Conservation (phyloP, 1,140 invertebrate genomes). For the Anastatus disparis region DNA sequence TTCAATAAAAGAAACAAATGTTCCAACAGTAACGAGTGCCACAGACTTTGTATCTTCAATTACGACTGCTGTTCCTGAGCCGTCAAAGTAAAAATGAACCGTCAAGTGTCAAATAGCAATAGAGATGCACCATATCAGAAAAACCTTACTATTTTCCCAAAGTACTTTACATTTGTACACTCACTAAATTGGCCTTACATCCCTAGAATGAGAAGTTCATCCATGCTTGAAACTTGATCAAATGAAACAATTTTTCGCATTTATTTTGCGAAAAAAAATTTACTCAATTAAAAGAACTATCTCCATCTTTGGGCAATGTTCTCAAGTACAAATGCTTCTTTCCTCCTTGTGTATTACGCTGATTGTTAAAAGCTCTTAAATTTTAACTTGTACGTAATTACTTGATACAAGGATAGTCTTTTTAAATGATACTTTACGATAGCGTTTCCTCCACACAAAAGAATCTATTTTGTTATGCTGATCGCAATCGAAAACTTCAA, state of each 20-base stretch:
- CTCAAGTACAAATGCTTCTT: conserved; percentile 42
- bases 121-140: conserved; percentile 59
- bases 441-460: background rate
- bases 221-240: conserved; percentile 7
- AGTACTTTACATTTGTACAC: conserved; percentile 52
- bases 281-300: conserved; percentile 33
- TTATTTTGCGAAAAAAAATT: background rate
- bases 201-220: conserved; percentile 16
- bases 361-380: conserved; percentile 45
- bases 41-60: conserved; percentile 18
- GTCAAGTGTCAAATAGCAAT: conserved; percentile 41
- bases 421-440: conserved; percentile 27
- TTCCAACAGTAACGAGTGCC: conserved; percentile 1
- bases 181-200: conserved; percentile 45
- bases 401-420: conserved; percentile 23
- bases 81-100: conserved; percentile 23
- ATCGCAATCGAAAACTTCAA: background rate
- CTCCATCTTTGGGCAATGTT: conserved; percentile 44
- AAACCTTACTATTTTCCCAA: conserved; percentile 53
- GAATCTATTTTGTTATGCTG: conserved; percentile 30
- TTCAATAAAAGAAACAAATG: too few relatives aligned
- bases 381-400: conserved; percentile 50
- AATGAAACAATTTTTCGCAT: background rate
- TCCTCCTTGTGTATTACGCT: conserved; percentile 40
- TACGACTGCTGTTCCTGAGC: background rate